Percentiles rank a stretch among this genome's conserved stretches.
These are phyloP conservation scores for Corticium candelabrum DNA, from an alignment of 37 sponge, comb jelly and placozoan species.

Conservation along the genomic window DNA sequence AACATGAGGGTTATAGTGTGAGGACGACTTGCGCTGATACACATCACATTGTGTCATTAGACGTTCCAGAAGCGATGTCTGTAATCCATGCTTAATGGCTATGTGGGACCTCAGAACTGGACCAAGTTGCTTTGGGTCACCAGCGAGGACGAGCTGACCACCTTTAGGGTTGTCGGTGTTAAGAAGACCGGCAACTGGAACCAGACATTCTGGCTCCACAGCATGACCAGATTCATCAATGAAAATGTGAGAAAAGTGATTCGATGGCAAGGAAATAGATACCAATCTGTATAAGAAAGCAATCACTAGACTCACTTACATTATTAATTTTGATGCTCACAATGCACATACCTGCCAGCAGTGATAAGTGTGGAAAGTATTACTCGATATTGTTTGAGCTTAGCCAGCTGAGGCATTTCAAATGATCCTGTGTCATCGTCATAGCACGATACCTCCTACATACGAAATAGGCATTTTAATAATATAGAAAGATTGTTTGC, in stretches of 20 bases:
- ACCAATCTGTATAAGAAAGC: background rate
- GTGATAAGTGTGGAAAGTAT: background rate
- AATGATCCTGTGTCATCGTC: background rate
- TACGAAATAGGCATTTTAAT: too few species aligned
- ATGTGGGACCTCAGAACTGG: slow-evolving; percentile 46
- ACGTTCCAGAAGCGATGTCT: slow-evolving; percentile 57
- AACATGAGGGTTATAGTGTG: background rate
- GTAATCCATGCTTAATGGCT: slow-evolving; percentile 33
- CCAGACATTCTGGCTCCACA: slow-evolving; percentile 57
- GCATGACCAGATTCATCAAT: slow-evolving; percentile 79
- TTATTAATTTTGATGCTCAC: too few species aligned
- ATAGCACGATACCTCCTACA: background rate
- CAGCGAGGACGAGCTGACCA: slow-evolving; percentile 45
- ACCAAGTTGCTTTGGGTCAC: slow-evolving; percentile 68
- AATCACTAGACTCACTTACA: too few species aligned
- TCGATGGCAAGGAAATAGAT: slow-evolving; percentile 19
- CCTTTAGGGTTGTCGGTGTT: background rate
- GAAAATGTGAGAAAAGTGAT: slow-evolving; percentile 65
- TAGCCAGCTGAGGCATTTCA: background rate
- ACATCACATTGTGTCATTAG: slow-evolving; percentile 33
- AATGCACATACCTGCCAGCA: background rate
- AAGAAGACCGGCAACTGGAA: slow-evolving; percentile 35
- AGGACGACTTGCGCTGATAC: slow-evolving; percentile 47
- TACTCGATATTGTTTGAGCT: background rate
- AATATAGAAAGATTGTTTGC: too few species aligned